These are phyloP conservation scores for Agrilus biguttatus DNA, from an alignment of 2,888 invertebrate species.

Conservation along the genomic window DNA sequence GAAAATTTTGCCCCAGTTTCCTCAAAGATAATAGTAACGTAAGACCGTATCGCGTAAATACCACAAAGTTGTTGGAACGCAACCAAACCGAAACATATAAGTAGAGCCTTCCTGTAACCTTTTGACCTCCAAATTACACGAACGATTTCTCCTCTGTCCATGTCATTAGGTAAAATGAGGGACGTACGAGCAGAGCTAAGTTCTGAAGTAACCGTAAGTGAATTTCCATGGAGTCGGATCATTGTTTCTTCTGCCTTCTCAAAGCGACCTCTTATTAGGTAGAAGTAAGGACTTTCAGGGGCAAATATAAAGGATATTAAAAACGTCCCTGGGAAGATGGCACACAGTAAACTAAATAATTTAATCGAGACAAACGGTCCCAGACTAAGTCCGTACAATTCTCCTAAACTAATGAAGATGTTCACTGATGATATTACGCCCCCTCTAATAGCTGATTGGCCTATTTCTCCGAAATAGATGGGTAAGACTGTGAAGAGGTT, in stretches of 20 bases:
- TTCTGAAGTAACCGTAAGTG: too few relatives aligned
- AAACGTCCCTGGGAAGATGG: slow-evolving; percentile 19
- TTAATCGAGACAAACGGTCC: slow-evolving; percentile 15
- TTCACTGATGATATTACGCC: slow-evolving; percentile 66
- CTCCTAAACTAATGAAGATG: slow-evolving; percentile 51
- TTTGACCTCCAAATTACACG: slow-evolving; percentile 38
- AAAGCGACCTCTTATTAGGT: slow-evolving; percentile 40
- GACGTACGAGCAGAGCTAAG: too few relatives aligned
- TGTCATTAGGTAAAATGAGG: neutral
- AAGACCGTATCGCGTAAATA: slow-evolving; percentile 62
- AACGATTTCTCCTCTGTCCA: slow-evolving; percentile 24
- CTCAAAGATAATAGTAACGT: slow-evolving; percentile 53
- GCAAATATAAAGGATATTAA: slow-evolving; percentile 49
- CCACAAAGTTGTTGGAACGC: slow-evolving; percentile 69
- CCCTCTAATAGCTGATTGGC: slow-evolving; percentile 60
- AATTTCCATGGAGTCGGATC: slow-evolving; percentile 44
- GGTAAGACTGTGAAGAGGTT: slow-evolving; percentile 56
- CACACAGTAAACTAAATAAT: slow-evolving; percentile 13
- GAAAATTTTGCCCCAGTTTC: slow-evolving; percentile 47
- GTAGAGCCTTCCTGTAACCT: slow-evolving; percentile 55
- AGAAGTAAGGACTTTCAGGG: slow-evolving; percentile 69
- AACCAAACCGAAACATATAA: slow-evolving; percentile 54
- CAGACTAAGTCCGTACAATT: slow-evolving; percentile 33
- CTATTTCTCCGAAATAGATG: slow-evolving; percentile 71
- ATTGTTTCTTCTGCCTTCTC: slow-evolving; percentile 50